A percentile compares a stretch with the other conserved stretches of the same genome.
These are phyloP conservation scores for Spea bombifrons DNA, from an alignment of 2,113 vertebrate genomes.

Conservation along the genomic window DNA sequence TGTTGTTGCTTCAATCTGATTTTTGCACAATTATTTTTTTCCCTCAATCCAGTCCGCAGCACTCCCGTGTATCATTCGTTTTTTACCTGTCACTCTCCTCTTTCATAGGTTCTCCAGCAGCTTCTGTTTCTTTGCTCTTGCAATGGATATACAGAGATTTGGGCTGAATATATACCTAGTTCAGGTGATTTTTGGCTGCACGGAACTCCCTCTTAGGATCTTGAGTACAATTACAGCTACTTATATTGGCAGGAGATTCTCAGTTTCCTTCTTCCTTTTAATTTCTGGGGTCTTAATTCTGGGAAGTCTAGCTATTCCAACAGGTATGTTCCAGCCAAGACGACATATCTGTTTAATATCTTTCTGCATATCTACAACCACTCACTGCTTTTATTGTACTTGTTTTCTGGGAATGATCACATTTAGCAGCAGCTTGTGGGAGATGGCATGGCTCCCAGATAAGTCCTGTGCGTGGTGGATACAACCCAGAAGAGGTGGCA, in stretches of 20 bases:
- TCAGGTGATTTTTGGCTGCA: slow-evolving; percentile 31
- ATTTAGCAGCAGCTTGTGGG: no score
- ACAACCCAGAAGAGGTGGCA: no score
- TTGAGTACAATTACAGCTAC: not conserved
- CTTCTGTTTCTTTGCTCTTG: slow-evolving; percentile 30
- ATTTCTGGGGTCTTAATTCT: slow-evolving; percentile 11
- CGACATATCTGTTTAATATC: no score
- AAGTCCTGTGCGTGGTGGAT: no score
- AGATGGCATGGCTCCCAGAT: no score
- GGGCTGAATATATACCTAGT: slow-evolving; percentile 26
- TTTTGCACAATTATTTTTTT: no score
- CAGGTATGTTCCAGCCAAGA: slow-evolving; percentile 16
- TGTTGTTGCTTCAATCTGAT: not conserved
- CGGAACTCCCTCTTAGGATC: slow-evolving; percentile 36
- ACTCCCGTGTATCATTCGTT: not conserved
- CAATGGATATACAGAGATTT: slow-evolving; percentile 43
- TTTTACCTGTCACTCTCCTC: not conserved
- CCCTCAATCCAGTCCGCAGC: not conserved
- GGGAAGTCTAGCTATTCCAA: slow-evolving; percentile 16
- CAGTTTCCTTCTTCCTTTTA: not conserved
- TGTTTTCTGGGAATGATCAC: no score
- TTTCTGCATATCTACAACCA: no score
- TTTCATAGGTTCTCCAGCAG: slow-evolving; percentile 31
- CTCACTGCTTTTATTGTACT: no score
- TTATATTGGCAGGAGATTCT: slow-evolving; percentile 22